Base-by-base conservation (phyloP, 2,113 vertebrate genomes). In the Raja brachyura region DNA sequence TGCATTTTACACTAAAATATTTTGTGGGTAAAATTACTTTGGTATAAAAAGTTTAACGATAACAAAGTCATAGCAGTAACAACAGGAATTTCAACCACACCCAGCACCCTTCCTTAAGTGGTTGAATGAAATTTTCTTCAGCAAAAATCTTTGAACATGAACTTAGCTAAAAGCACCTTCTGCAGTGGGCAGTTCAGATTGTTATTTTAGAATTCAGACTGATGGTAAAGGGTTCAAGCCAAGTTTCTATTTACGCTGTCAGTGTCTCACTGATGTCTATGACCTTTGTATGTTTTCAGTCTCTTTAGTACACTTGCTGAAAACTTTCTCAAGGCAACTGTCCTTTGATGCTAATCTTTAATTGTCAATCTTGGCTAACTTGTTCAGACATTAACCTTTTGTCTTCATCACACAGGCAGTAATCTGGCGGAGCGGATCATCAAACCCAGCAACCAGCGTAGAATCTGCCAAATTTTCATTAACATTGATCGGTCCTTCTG, bases 261-360 rank as follows among this genome's bases (percentile, higher is more conserved):
- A 22, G n/a, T 90, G 86, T 68, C 54, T 90, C 86, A 88, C 85
- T 68, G 88, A 31, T 16, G 22, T 48, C 54, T 92, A 73, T 54
- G 68, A 92, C 90, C 90, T 73, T 73, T 92, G 88, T 31, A 54
- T 74, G 25, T 70, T 92, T 92, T 73, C 68, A 70, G 66, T 14
- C 33, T 73, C 20, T 48, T 92, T 73, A 25, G 39, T 92, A 54
- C 33, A 92, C 33, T 54, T 92, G 10, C 66, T 92, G 63, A 74
- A 88, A 73, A 92, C 66, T 73, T 92, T 92, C 90, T 54, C 90
- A 48, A 54, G 31, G 18, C 66, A 73, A 68, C 90, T 92, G 66
- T 73, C 22, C 39, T 92, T 73, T 73, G 90, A 92, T 92, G 66
- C 86, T 92, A 92, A 92, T 92, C 90, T 92, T 74, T 28, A 73